A percentile compares a stretch with the other conserved stretches of the same genome.
Conservation (phyloP, 1,140 invertebrate species). For the Zaprionus vittiger region DNA sequence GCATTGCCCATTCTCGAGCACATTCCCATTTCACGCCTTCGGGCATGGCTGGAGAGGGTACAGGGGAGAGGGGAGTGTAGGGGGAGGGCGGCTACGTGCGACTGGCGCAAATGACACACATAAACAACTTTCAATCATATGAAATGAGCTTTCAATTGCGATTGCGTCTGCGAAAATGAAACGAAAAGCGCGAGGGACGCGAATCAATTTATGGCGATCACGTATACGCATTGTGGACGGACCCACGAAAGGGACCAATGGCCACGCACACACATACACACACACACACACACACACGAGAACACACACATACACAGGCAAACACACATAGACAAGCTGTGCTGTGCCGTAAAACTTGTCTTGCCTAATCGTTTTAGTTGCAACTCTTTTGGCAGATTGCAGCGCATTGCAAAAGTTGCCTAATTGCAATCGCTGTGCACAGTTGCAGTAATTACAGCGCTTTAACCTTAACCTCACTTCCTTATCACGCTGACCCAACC, state of each 20-base stretch:
- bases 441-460: constrained; percentile 29
- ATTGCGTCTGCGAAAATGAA: constrained; percentile 56
- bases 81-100: constrained; percentile 16
- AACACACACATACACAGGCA: too few species aligned
- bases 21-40: constrained; percentile 21
- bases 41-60: not conserved
- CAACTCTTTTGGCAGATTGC: not conserved
- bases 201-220: constrained; percentile 71
- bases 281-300: too few species aligned
- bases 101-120: constrained; percentile 43
- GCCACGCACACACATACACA: not conserved
- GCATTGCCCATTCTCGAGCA: not conserved
- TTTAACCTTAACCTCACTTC: constrained; percentile 71
- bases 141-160: constrained; percentile 78
- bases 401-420: constrained; percentile 48
- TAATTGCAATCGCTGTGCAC: constrained; percentile 41
- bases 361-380: constrained; percentile 64
- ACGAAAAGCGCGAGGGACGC: constrained; percentile 43
- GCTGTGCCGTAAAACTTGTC: constrained; percentile 27
- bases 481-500: constrained; percentile 27
- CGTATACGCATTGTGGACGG: constrained; percentile 60
- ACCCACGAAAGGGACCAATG: not conserved
- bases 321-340: not conserved
- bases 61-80: too few species aligned
- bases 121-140: constrained; percentile 67